A percentile compares a stretch with the other conserved stretches of the same genome.
Conservation (phyloP, 2,888 invertebrate species). For the Zonitis immaculata region DNA sequence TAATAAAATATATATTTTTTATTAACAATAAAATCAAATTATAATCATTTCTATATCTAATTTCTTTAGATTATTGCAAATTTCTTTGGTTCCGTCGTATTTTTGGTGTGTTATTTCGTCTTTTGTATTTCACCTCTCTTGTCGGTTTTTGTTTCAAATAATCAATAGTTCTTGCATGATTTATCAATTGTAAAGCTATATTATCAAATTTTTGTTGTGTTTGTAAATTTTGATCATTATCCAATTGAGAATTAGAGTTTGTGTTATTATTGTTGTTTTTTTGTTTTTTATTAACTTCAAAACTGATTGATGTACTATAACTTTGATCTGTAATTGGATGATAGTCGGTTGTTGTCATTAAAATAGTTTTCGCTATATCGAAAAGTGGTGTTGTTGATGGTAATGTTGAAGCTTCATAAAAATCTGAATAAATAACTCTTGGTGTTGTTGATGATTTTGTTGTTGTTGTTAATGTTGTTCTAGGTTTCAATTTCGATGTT, state of each 20-base stretch:
- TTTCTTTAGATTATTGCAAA: conserved; percentile 11
- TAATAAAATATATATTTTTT: not conserved
- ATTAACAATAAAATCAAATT: not conserved
- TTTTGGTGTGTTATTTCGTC: conserved; percentile 22
- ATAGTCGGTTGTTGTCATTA: conserved; percentile 19
- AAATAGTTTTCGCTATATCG: conserved; percentile 14
- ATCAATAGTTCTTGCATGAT: conserved; percentile 45
- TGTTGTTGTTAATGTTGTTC: conserved; percentile 7
- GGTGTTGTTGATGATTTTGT: conserved; percentile 9
- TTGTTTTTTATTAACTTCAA: conserved; percentile 49
- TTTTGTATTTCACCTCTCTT: conserved; percentile 29
- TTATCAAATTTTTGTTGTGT: conserved; percentile 36
- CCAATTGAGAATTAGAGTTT: conserved; percentile 21
- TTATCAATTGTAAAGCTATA: conserved; percentile 44
- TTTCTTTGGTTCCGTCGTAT: conserved; percentile 8
- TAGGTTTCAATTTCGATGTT: conserved; percentile 11
- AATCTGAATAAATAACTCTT: conserved; percentile 39
- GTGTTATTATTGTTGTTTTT: conserved; percentile 27
- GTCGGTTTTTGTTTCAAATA: conserved; percentile 31
- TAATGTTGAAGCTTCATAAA: conserved; percentile 33
- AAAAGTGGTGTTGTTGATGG: conserved; percentile 3
- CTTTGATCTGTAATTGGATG: conserved; percentile 49
- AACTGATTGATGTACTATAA: conserved; percentile 53
- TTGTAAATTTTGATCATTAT: conserved; percentile 5
- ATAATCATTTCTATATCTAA: not conserved